These are phyloP conservation scores for Actinia tenebrosa DNA, from an alignment of 64 coral and sea anemone species.

Conservation along the genomic window DNA sequence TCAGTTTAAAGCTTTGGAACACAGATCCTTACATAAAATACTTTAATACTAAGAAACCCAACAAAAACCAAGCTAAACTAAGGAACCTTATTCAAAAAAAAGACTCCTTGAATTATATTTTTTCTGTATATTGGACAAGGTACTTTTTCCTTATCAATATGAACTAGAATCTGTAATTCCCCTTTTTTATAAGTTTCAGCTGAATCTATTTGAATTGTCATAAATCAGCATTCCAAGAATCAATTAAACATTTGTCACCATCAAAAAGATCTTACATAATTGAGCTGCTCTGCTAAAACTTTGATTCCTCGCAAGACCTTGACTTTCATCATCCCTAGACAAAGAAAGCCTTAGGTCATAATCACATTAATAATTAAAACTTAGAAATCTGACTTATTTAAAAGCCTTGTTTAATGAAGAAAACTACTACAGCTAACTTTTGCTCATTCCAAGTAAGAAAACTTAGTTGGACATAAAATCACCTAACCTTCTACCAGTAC, in stretches of 20 bases:
- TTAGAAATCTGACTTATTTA: neutral
- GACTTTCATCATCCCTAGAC: neutral
- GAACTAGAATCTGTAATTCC: neutral
- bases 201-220: neutral
- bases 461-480: neutral
- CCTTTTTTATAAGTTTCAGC: neutral
- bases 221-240: neutral
- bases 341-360: slow-evolving; percentile 6
- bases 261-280: neutral
- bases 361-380: slow-evolving; percentile 7
- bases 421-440: neutral
- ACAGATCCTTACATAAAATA: neutral
- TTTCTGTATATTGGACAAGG: neutral
- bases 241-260: neutral
- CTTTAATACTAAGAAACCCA: too few relatives aligned
- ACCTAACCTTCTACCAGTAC: neutral
- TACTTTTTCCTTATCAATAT: neutral
- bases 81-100: neutral
- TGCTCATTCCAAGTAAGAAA: neutral
- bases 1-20: neutral
- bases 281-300: neutral
- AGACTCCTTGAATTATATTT: neutral
- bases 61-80: too few relatives aligned
- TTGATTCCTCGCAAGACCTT: neutral
- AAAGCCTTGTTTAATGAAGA: neutral